Evolutionary conservation across 2,797 vertebrate species (phyloP).

Genomic region (Pseudopleuronectes americanus): DNA sequence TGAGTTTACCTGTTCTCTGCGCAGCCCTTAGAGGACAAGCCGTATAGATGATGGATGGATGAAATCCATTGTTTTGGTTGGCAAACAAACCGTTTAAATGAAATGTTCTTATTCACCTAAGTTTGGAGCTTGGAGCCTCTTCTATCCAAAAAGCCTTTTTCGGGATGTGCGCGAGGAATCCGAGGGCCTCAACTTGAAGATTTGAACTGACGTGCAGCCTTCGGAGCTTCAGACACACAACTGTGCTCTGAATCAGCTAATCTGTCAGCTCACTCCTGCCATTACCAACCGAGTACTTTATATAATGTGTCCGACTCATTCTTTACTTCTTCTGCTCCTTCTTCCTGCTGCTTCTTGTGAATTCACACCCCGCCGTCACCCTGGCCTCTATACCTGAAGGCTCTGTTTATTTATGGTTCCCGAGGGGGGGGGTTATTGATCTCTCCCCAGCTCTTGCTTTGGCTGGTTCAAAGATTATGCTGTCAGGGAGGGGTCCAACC

Average conservation of each 20-base stretch:
- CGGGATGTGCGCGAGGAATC: background rate
- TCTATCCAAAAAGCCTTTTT: slow-evolving; percentile 21
- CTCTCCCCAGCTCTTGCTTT: slow-evolving; percentile 31
- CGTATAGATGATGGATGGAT: too few species aligned
- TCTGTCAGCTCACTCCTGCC: slow-evolving; percentile 33
- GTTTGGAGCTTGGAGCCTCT: slow-evolving; percentile 1
- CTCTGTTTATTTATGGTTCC: slow-evolving; percentile 56
- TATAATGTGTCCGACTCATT: slow-evolving; percentile 30
- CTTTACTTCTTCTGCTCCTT: slow-evolving; percentile 11
- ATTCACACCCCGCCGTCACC: slow-evolving; percentile 24
- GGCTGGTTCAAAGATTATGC: slow-evolving; percentile 43
- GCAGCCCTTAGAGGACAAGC: too few species aligned
- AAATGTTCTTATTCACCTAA: slow-evolving; percentile 1
- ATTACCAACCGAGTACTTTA: slow-evolving; percentile 10
- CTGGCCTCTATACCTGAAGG: slow-evolving; percentile 38
- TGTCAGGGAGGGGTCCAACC: slow-evolving; percentile 31
- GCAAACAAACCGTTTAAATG: background rate
- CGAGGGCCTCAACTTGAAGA: slow-evolving; percentile 9
- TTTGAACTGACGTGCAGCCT: slow-evolving; percentile 18
- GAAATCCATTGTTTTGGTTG: too few species aligned
- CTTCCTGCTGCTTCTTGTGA: slow-evolving; percentile 39
- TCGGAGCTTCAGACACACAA: slow-evolving; percentile 24
- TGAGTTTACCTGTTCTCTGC: background rate
- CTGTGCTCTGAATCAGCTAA: slow-evolving; percentile 43
- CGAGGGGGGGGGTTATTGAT: slow-evolving; percentile 48